These are phyloP conservation scores for Ailurus styani DNA, from an alignment of 2,113 vertebrate species.

Conservation along the genomic window DNA sequence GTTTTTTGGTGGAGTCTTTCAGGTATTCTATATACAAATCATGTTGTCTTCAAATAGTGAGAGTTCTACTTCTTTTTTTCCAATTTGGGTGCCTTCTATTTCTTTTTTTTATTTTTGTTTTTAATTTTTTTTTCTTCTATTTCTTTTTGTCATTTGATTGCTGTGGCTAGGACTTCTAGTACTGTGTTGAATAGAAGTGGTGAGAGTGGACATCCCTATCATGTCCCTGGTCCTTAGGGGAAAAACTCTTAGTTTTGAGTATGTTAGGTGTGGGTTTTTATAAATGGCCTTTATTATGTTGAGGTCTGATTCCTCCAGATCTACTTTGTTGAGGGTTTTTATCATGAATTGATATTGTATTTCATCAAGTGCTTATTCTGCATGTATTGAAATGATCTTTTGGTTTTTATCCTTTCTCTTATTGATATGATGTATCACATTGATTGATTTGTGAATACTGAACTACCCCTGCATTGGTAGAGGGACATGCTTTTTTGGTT, in stretches of 20 bases:
- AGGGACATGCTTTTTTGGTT: not conserved
- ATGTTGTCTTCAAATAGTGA: not conserved
- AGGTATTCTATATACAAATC: not conserved
- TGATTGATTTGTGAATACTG: not conserved
- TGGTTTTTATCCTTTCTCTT: not conserved
- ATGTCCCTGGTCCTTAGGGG: not conserved
- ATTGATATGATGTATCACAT: not conserved
- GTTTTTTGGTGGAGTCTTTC: not conserved
- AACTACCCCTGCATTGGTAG: not conserved
- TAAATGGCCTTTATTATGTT: not conserved
- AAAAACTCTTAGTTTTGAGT: not conserved
- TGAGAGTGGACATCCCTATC: not conserved
- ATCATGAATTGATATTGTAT: not conserved
- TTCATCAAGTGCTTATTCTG: not conserved
- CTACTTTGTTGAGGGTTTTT: not conserved
- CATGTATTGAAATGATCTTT: not conserved
- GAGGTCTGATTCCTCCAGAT: not conserved
- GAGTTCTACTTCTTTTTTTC: not conserved
- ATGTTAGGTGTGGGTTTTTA: not conserved
- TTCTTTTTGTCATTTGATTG: not conserved
- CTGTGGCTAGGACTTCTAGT: not conserved
- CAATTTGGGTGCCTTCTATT: not conserved
- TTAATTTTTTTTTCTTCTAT: no score
- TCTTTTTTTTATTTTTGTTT: not conserved
- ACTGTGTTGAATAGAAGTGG: not conserved